phyloP scores from a whole-genome alignment of 2,888 invertebrate genomes.

The Tuberolachnus salignus region DNA sequence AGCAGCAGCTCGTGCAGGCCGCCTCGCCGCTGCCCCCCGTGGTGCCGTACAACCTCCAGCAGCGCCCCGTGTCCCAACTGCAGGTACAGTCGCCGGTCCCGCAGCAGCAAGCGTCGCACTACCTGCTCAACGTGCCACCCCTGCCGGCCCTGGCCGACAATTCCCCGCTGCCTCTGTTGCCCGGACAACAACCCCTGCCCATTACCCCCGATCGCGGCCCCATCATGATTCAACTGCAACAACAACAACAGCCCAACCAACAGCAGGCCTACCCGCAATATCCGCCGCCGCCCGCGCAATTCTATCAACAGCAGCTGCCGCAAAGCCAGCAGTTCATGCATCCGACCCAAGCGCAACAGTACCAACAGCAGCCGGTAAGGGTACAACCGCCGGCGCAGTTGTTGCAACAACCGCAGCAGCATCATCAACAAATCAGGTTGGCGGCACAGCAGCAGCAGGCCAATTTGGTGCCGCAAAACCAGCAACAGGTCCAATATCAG shows the following conservation, averaged over 20 bases:
- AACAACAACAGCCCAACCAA: slow-evolving; percentile 9
- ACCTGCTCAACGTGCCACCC: slow-evolving; percentile 48
- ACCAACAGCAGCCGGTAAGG: slow-evolving; percentile 23
- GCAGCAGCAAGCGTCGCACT: slow-evolving; percentile 13
- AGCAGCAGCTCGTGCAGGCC: slow-evolving; percentile 10
- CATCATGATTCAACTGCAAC: slow-evolving; percentile 47
- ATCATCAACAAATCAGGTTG: slow-evolving; percentile 7
- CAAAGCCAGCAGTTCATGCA: not conserved
- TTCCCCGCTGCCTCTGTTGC: slow-evolving; percentile 44
- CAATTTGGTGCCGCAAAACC: not conserved
- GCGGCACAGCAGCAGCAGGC: slow-evolving; percentile 20
- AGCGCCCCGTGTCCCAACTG: not conserved
- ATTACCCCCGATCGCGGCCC: slow-evolving; percentile 42
- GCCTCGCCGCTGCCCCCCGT: not conserved
- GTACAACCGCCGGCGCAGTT: not conserved
- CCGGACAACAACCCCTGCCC: slow-evolving; percentile 46
- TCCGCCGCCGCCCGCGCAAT: slow-evolving; percentile 42
- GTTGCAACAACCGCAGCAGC: slow-evolving; percentile 6
- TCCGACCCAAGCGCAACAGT: slow-evolving; percentile 1
- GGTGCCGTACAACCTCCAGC: slow-evolving; percentile 12
- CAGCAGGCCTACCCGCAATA: slow-evolving; percentile 23
- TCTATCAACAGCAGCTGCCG: slow-evolving; percentile 5
- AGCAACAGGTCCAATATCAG: slow-evolving; percentile 21
- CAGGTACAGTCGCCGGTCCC: not conserved
- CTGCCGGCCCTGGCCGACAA: slow-evolving; percentile 41